Percentiles rank a stretch among this genome's conserved stretches.
Evolutionary conservation across 2,888 invertebrate species (phyloP).

Genomic region (Caenorhabditis panamensis): DNA sequence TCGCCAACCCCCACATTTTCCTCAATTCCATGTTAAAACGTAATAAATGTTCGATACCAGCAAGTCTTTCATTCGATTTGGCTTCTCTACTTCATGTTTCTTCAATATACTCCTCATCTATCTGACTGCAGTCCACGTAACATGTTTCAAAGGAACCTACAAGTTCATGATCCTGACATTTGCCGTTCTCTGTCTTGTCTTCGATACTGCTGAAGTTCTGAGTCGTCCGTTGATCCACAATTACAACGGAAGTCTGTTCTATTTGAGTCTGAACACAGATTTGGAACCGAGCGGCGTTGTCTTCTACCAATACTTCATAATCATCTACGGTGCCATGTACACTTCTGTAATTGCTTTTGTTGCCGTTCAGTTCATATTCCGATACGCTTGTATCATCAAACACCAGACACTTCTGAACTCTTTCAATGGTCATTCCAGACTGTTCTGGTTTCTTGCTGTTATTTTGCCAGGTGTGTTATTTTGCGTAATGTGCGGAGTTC

Average conservation of each 20-base stretch:
- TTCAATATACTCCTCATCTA: not conserved
- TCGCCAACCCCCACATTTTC: not conserved
- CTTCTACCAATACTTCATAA: not conserved
- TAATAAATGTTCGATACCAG: not conserved
- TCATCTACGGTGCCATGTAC: not conserved
- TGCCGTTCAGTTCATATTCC: not conserved
- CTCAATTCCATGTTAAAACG: no score
- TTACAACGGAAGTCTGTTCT: not conserved
- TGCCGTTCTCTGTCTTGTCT: not conserved
- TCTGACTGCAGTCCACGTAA: not conserved
- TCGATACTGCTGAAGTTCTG: not conserved
- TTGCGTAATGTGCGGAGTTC: not conserved
- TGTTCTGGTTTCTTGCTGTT: not conserved
- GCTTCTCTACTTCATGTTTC: not conserved
- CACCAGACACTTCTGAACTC: slow-evolving; percentile 14
- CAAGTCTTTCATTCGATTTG: not conserved
- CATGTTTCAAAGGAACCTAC: not conserved
- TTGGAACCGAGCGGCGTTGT: not conserved
- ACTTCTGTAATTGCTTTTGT: slow-evolving; percentile 8
- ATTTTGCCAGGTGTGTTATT: slow-evolving; percentile 5
- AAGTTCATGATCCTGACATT: not conserved
- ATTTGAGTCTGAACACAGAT: not conserved
- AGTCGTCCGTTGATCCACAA: not conserved
- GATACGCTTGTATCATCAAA: slow-evolving; percentile 24
- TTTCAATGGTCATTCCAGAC: not conserved